Base-by-base conservation (phyloP, 2,113 vertebrate genomes). In the Morone chrysops region DNA sequence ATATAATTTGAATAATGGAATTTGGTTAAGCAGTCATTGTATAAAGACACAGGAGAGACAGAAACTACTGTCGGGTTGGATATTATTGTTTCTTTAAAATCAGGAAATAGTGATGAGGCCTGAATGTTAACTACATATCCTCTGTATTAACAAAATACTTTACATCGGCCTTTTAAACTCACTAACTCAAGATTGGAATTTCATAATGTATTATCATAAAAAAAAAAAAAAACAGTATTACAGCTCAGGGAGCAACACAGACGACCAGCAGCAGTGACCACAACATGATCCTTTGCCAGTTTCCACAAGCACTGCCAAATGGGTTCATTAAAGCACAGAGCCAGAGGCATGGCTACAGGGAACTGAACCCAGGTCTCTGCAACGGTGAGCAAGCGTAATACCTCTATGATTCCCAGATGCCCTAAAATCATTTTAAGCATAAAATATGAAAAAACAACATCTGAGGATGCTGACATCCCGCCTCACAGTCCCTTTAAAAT, bases 311-410 rank as follows among this genome's bases (percentile, higher is more conserved):
- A 36, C n/a, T 77, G 81, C 48, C 47, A 83, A 77, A 85, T 43
- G 5, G 47, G 48, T 76, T 88, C 70, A 80, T 88, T 85, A 70
- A 61, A 78, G 25, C 71, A 63, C 45, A 6, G 13, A 73, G 82
- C 89, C 76, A 36, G 74, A 87, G 85, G 90, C 85, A 74, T 25
- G 8, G 60, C 88, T 87, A 43, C 75, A 83, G 81, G 78, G 54
- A 40, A 66, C 38, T 51, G 56, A 63, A 75, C 78, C 70, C 62
- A 40, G 41, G 45, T 73, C 38, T 47, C 71, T 70, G 59, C 54
- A n/a, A 1, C 20, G 57, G 67, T 70, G 48, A 75, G 41, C 40
- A n/a, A 50, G 4, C 11, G n/a, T 51, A 16, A 38, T 14, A 71
- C 48, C 20, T 36, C 17, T 18, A 68, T 31, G 31, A 61, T 22